These are phyloP conservation scores for Tuberolachnus salignus DNA, from an alignment of 2,888 invertebrate species.

Conservation along the genomic window DNA sequence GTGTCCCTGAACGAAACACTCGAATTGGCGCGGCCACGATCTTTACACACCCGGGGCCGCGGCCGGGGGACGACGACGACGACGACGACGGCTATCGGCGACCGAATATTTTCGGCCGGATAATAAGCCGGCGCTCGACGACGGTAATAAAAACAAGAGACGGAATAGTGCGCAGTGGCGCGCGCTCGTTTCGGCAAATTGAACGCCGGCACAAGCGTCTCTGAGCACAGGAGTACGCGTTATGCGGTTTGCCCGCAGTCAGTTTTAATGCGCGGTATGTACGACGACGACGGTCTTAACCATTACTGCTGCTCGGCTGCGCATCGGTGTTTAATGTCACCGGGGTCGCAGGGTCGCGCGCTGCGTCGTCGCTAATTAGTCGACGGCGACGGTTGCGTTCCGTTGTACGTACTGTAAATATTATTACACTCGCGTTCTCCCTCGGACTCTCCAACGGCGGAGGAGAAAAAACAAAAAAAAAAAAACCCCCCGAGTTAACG, in stretches of 20 bases:
- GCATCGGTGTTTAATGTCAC: constrained; percentile 25
- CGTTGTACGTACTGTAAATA: too few relatives aligned
- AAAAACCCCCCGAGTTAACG: too few relatives aligned
- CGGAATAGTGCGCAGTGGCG: constrained; percentile 12
- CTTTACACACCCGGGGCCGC: too few relatives aligned
- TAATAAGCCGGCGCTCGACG: not conserved
- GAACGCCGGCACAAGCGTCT: constrained; percentile 18
- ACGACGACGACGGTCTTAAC: not conserved
- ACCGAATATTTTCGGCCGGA: constrained; percentile 1
- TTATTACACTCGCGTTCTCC: not conserved
- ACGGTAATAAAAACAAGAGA: not conserved
- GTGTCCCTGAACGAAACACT: too few relatives aligned
- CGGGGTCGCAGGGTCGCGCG: constrained; percentile 4
- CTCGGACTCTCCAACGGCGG: too few relatives aligned
- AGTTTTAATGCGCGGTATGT: constrained; percentile 3
- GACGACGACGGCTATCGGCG: not conserved
- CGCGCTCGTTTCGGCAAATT: constrained; percentile 24
- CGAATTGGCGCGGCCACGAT: too few relatives aligned
- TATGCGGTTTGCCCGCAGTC: too few relatives aligned
- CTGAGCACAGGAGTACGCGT: constrained; percentile 1
- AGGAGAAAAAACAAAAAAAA: too few relatives aligned
- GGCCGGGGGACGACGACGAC: too few relatives aligned
- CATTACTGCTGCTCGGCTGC: constrained; percentile 11
- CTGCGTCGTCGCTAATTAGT: constrained; percentile 32
- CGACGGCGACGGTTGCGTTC: constrained; percentile 1